Evolutionary conservation across 2,113 vertebrate species (phyloP), one percentile per base, ranked within the genome.

Genomic region (Xenus cinereus): DNA sequence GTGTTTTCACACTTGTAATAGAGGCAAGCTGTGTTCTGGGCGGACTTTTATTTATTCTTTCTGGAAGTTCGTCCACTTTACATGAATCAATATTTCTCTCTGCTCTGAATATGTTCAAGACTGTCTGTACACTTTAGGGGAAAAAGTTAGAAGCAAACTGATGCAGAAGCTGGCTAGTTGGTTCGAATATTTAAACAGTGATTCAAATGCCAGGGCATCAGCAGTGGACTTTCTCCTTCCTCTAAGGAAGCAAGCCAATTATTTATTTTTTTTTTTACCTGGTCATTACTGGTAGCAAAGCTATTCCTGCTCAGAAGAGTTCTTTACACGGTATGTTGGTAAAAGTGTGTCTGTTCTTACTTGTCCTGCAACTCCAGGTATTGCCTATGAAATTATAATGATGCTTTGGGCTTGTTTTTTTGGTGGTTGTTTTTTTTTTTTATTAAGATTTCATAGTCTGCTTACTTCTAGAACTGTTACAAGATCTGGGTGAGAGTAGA

Each of bases 181-280:
- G 9, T 92, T 57, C 79, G 80, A 79, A 21, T 86, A 83, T 73
- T 93, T 90, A 79, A 67, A 37, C 2, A 7, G 21, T 51, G 69
- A 92, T 73, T 93, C 37, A 71, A n/a, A 83, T 89, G 50, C 62
- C 35, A 18, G 60, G 84, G 81, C 43, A 66, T 69, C 62, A 76
- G 48, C 33, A 56, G 33, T 66, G 53, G 83, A 91, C 81, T 87
- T 96, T 93, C 68, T 84, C 76, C 89, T 93, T 93, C 83, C 60
- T 92, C 53, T 27, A 39, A n/a, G 39, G 76, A 90, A 93, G 46
- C 30, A 50, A 71, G 56, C 73, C 30, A 37, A 2, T 53, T 39
- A 41, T 43, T 41, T 48, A 18, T 39, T 12, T 72, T 63, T 26
- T 63, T 26, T 26, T 87, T 71, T 3, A 69, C 18, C 3, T 81